Evolutionary conservation across 64 coral and sea anemone species (phyloP).

Genomic region (Dendrophyllia cribrosa): DNA sequence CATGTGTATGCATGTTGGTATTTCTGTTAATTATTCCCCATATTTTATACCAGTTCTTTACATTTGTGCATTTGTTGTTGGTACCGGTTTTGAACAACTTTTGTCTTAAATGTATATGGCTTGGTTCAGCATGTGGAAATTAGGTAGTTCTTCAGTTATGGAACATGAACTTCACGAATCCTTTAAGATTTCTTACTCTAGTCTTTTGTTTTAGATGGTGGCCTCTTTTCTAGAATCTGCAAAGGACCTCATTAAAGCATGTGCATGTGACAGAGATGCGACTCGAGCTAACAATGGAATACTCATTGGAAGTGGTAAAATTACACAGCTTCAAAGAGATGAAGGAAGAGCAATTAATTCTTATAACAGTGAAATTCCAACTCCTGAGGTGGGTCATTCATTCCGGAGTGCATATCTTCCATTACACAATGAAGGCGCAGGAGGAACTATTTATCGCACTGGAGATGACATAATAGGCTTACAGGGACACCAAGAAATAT

Average conservation of each 20-base stretch:
- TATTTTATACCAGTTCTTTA: too few relatives aligned
- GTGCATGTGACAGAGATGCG: not conserved
- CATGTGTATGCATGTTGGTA: too few relatives aligned
- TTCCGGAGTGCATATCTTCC: not conserved
- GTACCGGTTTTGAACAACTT: too few relatives aligned
- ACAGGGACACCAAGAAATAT: not conserved
- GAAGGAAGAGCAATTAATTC: slow-evolving; percentile 13
- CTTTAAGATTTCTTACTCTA: too few relatives aligned
- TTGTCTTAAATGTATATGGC: too few relatives aligned
- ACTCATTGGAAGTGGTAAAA: slow-evolving; percentile 18
- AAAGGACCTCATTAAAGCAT: slow-evolving; percentile 20
- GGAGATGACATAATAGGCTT: slow-evolving; percentile 27
- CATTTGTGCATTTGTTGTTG: too few relatives aligned
- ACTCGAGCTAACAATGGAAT: slow-evolving; percentile 23
- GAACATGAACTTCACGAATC: too few relatives aligned
- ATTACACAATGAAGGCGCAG: slow-evolving; percentile 16
- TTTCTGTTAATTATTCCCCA: too few relatives aligned
- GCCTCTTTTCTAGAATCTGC: slow-evolving; percentile 8
- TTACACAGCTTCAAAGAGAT: not conserved
- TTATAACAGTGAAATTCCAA: slow-evolving; percentile 10
- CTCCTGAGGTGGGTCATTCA: slow-evolving; percentile 13
- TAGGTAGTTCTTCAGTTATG: too few relatives aligned
- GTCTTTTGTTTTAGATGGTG: slow-evolving; percentile 19
- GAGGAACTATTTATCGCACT: slow-evolving; percentile 4
- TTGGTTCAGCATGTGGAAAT: too few relatives aligned